Evolutionary conservation across 2,797 vertebrate genomes (phyloP).

Genomic region (Zalophus californianus): DNA sequence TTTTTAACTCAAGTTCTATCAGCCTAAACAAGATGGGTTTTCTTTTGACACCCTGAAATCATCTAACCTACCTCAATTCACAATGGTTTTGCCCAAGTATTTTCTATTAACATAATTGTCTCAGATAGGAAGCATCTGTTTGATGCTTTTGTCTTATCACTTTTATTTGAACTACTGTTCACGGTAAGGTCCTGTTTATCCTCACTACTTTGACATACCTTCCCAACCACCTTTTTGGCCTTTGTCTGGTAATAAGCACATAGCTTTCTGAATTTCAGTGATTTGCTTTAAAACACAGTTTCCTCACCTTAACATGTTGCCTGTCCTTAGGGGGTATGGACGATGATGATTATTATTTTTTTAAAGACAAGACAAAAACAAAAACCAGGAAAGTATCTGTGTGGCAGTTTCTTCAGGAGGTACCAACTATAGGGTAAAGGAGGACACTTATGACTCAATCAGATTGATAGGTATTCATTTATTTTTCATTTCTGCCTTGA

Average conservation of each 20-base stretch:
- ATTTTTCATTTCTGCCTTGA: conserved; percentile 37
- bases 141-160: neutral
- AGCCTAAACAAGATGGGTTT: neutral
- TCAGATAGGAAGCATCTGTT: neutral
- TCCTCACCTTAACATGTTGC: neutral
- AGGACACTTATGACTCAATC: neutral
- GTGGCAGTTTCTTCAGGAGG: neutral
- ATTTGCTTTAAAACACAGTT: neutral
- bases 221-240: neutral
- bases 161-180: conserved; percentile 25
- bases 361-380: neutral
- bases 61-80: neutral
- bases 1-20: neutral
- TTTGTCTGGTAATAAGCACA: neutral
- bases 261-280: neutral
- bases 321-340: neutral
- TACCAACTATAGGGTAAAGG: neutral
- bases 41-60: neutral
- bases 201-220: neutral
- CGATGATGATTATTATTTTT: neutral
- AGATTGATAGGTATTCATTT: neutral
- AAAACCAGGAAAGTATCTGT: neutral
- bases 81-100: neutral
- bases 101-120: neutral
- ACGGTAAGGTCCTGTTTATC: neutral